phyloP scores from a whole-genome alignment of 2,113 vertebrate species.

The Scomber colias region DNA sequence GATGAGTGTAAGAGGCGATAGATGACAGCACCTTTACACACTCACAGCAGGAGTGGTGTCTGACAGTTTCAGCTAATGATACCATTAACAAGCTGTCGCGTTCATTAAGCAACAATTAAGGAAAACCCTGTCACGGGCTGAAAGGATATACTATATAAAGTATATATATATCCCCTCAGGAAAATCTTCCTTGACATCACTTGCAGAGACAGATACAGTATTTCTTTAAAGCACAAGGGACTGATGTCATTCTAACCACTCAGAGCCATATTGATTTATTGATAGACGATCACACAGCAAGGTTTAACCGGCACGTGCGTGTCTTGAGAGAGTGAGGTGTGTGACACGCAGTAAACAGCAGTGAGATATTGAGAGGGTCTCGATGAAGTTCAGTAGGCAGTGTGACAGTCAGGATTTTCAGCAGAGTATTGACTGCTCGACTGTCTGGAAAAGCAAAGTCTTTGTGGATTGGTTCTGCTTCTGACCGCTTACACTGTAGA shows the following conservation, averaged over 20 bases:
- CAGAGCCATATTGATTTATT: constrained; percentile 42
- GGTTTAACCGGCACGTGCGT: background rate
- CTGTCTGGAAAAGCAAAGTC: constrained; percentile 33
- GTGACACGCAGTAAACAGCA: constrained; percentile 13
- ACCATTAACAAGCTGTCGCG: constrained; percentile 62
- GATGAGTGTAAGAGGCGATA: constrained; percentile 19
- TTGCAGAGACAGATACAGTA: background rate
- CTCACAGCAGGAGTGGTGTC: constrained; percentile 50
- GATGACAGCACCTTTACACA: constrained; percentile 38
- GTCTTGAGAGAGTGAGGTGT: constrained; percentile 9
- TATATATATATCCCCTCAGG: background rate
- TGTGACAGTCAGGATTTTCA: constrained; percentile 42
- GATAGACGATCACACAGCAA: constrained; percentile 19
- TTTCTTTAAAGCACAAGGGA: constrained; percentile 36
- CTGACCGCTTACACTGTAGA: background rate
- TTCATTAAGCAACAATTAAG: constrained; percentile 60
- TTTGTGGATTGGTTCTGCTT: background rate
- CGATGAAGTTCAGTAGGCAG: constrained; percentile 30
- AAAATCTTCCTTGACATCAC: constrained; percentile 1
- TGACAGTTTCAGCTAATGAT: constrained; percentile 64
- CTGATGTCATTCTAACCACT: constrained; percentile 24
- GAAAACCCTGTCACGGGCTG: constrained; percentile 25
- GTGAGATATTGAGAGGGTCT: constrained; percentile 34
- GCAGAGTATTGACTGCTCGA: constrained; percentile 38
- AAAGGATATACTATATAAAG: background rate